phyloP scores from a whole-genome alignment of 1,140 invertebrate species.

The Drosophila saltans region DNA sequence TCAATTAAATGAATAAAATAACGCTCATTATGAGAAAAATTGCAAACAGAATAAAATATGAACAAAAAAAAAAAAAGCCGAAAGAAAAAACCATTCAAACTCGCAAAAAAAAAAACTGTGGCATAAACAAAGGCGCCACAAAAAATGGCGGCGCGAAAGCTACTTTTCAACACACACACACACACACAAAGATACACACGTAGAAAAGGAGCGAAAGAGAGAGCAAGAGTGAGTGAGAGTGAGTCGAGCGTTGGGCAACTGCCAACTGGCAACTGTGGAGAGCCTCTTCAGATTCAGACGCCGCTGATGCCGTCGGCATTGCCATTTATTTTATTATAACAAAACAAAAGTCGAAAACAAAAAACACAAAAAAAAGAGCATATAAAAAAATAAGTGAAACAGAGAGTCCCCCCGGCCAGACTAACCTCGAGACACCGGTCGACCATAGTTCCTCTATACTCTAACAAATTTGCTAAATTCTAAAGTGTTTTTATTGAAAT shows the following conservation, averaged over 20 bases:
- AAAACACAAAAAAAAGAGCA: conserved; percentile 23
- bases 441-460: neutral
- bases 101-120: conserved; percentile 56
- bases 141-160: conserved; percentile 82
- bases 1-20: conserved; percentile 73
- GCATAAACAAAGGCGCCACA: conserved; percentile 79
- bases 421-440: neutral
- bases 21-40: conserved; percentile 76
- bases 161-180: conserved; percentile 62
- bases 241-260: conserved; percentile 41
- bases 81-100: conserved; percentile 12
- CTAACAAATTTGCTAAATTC: neutral
- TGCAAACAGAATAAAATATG: conserved; percentile 67
- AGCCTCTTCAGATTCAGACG: conserved; percentile 65
- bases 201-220: conserved; percentile 23
- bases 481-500: no score
- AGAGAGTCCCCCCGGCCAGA: neutral
- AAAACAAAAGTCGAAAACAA: conserved; percentile 57
- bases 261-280: conserved; percentile 67
- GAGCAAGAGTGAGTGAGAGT: conserved; percentile 21
- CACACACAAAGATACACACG: conserved; percentile 26
- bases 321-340: conserved; percentile 78
- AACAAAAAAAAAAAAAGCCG: conserved; percentile 31
- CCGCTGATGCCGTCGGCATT: conserved; percentile 64
- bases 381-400: conserved; percentile 30